Conservation (phyloP, 2,888 invertebrate species). For the Metopia argyrocephala region DNA sequence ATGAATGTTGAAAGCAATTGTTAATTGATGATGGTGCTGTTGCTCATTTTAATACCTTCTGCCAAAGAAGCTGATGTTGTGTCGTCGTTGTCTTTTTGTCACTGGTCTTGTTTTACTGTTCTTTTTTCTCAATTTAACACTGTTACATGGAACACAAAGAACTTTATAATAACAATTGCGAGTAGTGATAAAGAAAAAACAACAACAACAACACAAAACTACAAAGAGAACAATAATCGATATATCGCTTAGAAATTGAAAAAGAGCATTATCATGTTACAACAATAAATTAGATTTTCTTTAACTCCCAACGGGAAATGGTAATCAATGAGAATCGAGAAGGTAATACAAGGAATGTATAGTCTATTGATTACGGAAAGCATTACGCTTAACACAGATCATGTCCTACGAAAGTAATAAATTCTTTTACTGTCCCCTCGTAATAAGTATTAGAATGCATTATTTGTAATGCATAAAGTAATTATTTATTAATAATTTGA, state of each 20-base stretch:
- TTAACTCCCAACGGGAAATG: not conserved
- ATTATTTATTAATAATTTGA: too few species aligned
- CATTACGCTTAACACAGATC: too few species aligned
- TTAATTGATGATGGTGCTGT: conserved; percentile 48
- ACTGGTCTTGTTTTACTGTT: not conserved
- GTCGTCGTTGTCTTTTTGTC: not conserved
- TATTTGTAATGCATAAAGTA: too few species aligned
- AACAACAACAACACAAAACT: not conserved
- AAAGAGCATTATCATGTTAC: conserved; percentile 44
- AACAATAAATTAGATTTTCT: conserved; percentile 47
- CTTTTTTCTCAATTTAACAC: not conserved
- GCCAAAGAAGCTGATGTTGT: not conserved
- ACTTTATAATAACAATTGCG: not conserved
- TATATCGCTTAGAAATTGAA: not conserved
- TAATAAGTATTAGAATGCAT: too few species aligned
- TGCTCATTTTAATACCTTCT: not conserved
- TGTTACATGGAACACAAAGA: conserved; percentile 10
- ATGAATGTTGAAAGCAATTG: conserved; percentile 56
- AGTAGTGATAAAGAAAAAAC: conserved; percentile 8
- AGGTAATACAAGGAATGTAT: too few species aligned
- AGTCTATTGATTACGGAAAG: too few species aligned
- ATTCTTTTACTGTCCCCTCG: too few species aligned
- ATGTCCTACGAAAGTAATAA: too few species aligned
- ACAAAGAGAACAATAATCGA: not conserved
- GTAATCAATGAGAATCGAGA: too few species aligned